A percentile compares a stretch with the other conserved stretches of the same genome.
Conservation (phyloP, 2,888 invertebrate genomes). For the Tenthredo livida region DNA sequence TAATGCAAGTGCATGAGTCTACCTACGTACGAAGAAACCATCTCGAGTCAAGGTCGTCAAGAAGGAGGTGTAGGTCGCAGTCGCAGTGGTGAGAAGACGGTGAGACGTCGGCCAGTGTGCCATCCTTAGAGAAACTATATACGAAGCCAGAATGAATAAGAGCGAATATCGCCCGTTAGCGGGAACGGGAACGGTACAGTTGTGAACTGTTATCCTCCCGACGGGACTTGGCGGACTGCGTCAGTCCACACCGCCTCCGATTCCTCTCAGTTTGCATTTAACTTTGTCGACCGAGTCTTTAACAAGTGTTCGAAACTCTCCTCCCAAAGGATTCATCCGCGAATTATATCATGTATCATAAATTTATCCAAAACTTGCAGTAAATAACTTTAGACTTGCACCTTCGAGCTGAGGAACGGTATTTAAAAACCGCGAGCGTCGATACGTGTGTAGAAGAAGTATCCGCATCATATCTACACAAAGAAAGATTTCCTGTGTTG, state of each 20-base stretch:
- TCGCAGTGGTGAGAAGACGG: constrained; percentile 18
- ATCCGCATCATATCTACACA: background rate
- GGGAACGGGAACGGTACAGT: constrained; percentile 74
- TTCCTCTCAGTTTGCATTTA: constrained; percentile 65
- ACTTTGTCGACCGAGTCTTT: constrained; percentile 66
- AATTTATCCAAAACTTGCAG: background rate
- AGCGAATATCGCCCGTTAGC: constrained; percentile 56
- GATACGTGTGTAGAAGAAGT: background rate
- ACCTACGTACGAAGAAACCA: background rate
- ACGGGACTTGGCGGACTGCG: constrained; percentile 65
- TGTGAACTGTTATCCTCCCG: constrained; percentile 72
- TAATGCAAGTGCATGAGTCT: background rate
- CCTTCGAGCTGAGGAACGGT: background rate
- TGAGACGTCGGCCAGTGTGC: background rate
- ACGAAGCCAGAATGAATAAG: constrained; percentile 51
- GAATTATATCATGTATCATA: constrained; percentile 29
- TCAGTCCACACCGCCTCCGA: constrained; percentile 65
- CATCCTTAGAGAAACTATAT: constrained; percentile 49
- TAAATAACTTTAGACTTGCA: background rate
- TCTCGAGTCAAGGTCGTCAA: constrained; percentile 41
- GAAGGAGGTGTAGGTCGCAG: constrained; percentile 44
- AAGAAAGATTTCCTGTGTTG: background rate
- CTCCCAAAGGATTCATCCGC: constrained; percentile 5
- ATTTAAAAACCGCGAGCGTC: background rate
- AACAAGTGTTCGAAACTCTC: constrained; percentile 15